A percentile compares a stretch with the other conserved stretches of the same genome.
Conservation (phyloP, 2,888 invertebrate genomes). For the Amphipyra berbera region DNA sequence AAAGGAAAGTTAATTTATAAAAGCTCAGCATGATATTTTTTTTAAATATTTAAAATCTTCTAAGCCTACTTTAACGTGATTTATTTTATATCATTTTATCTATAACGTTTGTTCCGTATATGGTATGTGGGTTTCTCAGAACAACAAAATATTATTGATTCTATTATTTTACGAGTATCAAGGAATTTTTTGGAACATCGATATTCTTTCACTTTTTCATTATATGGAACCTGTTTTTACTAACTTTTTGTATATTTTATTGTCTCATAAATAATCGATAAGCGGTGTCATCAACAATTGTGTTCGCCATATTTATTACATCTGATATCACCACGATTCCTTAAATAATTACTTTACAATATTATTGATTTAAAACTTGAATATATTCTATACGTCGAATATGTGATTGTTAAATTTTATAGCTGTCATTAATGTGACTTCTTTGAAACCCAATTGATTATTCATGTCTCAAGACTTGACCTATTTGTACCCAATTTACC, state of each 20-base stretch:
- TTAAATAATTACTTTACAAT: conserved; percentile 57
- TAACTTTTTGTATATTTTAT: conserved; percentile 56
- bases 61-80: conserved; percentile 12
- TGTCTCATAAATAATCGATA: conserved; percentile 66
- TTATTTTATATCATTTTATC: conserved; percentile 22
- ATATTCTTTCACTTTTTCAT: conserved; percentile 37
- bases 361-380: conserved; percentile 62
- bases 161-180: conserved; percentile 16
- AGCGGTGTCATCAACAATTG: conserved; percentile 59
- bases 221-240: conserved; percentile 37
- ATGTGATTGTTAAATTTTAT: conserved; percentile 62
- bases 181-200: conserved; percentile 21
- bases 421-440: conserved; percentile 54
- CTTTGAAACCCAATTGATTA: conserved; percentile 57
- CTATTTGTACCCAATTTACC: conserved; percentile 57
- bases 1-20: conserved; percentile 31
- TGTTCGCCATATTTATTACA: conserved; percentile 56
- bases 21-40: conserved; percentile 15
- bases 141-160: conserved; percentile 16
- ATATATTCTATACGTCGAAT: conserved; percentile 52
- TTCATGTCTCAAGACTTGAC: conserved; percentile 52
- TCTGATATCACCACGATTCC: conserved; percentile 56
- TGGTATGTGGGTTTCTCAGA: conserved; percentile 26
- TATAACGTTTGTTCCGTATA: conserved; percentile 30
- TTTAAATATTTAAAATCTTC: conserved; percentile 12